Conservation (phyloP, 2,888 invertebrate species). For the Drosophila meridionalis region DNA sequence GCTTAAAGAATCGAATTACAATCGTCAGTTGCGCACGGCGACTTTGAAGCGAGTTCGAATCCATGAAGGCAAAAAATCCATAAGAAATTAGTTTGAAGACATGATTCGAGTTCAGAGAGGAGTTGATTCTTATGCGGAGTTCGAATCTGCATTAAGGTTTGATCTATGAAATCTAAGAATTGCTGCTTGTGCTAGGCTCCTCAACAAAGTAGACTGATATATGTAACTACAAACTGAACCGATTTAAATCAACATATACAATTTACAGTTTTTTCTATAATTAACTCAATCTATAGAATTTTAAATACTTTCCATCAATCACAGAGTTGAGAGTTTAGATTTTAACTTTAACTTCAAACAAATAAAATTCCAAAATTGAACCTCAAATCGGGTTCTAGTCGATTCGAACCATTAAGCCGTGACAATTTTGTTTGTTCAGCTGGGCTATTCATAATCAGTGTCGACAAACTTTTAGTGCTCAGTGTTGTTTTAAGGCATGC, state of each 20-base stretch:
- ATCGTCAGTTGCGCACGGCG: conserved; percentile 21
- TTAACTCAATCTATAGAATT: too few relatives aligned
- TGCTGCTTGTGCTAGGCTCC: too few relatives aligned
- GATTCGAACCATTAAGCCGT: neutral
- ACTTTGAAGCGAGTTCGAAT: conserved; percentile 5
- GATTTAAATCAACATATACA: too few relatives aligned
- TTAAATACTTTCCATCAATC: neutral
- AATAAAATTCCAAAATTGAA: neutral
- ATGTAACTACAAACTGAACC: too few relatives aligned
- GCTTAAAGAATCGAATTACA: conserved; percentile 44
- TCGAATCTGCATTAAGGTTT: too few relatives aligned
- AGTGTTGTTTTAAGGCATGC: neutral
- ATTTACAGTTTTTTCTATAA: too few relatives aligned
- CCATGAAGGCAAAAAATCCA: neutral
- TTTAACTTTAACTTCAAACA: too few relatives aligned
- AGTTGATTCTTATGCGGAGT: neutral
- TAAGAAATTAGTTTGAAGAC: neutral
- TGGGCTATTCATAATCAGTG: neutral
- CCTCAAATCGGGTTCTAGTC: neutral
- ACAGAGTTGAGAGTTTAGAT: too few relatives aligned
- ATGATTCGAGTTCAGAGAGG: neutral
- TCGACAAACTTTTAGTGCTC: neutral
- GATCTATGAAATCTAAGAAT: too few relatives aligned
- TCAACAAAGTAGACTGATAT: too few relatives aligned
- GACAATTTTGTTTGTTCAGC: neutral